A percentile compares a stretch with the other conserved stretches of the same genome.
These are phyloP conservation scores for Amorpha juglandis DNA, from an alignment of 2,888 invertebrate genomes.

Conservation along the genomic window DNA sequence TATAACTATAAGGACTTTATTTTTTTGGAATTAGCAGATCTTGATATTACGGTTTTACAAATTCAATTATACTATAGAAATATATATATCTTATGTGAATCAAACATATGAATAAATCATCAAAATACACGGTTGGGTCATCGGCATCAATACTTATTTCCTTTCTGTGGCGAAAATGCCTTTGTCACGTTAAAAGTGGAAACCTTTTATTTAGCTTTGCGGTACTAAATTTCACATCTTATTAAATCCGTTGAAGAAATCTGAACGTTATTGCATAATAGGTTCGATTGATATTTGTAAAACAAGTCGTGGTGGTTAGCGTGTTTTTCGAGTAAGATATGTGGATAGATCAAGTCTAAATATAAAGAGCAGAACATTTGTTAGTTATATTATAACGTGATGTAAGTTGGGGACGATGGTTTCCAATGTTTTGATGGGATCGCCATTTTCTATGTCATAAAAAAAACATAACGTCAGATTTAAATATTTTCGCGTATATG, in stretches of 20 bases:
- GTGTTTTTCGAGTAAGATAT: not conserved
- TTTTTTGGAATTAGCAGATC: too few species aligned
- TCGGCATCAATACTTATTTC: constrained; percentile 29
- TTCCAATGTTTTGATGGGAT: constrained; percentile 3
- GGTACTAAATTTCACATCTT: not conserved
- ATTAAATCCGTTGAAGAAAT: not conserved
- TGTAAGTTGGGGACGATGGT: not conserved
- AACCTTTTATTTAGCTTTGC: constrained; percentile 23
- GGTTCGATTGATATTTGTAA: not conserved
- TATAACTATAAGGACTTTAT: too few species aligned
- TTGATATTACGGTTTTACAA: not conserved
- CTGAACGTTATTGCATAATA: not conserved
- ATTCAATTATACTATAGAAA: not conserved
- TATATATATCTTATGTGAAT: not conserved
- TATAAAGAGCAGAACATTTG: constrained; percentile 26
- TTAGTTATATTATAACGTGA: constrained; percentile 10
- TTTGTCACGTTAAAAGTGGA: constrained; percentile 30
- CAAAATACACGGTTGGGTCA: constrained; percentile 20
- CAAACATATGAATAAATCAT: constrained; percentile 16
- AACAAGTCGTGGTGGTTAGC: not conserved
- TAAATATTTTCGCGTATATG: too few species aligned
- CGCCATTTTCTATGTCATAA: not conserved
- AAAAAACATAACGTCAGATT: too few species aligned
- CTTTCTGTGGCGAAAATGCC: constrained; percentile 28
- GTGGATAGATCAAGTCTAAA: constrained; percentile 14